Evolutionary conservation across 2,888 invertebrate genomes (phyloP), one percentile per base, ranked within the genome.

Genomic region (Drosophila mayaguana): DNA sequence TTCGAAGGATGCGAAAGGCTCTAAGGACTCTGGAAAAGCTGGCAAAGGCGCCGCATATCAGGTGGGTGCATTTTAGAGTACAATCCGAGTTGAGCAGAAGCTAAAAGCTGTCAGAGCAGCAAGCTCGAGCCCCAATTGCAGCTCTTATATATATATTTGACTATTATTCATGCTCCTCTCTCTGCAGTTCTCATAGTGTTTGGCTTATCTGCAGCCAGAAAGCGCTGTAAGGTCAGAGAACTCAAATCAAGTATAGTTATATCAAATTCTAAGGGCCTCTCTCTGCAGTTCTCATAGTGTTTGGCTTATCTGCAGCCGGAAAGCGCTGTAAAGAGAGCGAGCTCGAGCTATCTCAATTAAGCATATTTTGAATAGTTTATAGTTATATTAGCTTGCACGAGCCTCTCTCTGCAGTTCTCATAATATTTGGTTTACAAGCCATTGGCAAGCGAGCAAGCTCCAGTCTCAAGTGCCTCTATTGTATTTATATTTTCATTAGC

Each of bases 11-110:
- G 88, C 93, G 93, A 95, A 93, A 81, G 91, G 92, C 81, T 85
- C 93, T 91, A 95, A 96, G 90, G 95, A 94, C 81, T 93, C 94
- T 78, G 94, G 94, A 73, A 95, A 95, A 88, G 94, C 94, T 68
- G 95, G 94, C 82, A 95, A 96, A 92, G 95, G 95, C 90, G 95
- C 94, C 83, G 95, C 95, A 91, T 95, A 95, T 87, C 95, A 95
- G 95, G 95, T 95, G 82, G 92, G 93, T 69, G 9, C 16, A 22
- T 8, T 9, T 5, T 1, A 16, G 32, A 28, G n/a, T 34, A 14
- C 8, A 14, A 6, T 18, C 5, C 12, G 16, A 46, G 3, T 18
- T 18, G 43, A 2, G 7, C 7, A 45, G 9, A 1, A 9, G 8
- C 2, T 7, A 32, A 8, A 8, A 7, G 14, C 22, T 22, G 14